Evolutionary conservation across 2,888 invertebrate species (phyloP).

Genomic region (Noctua janthe): DNA sequence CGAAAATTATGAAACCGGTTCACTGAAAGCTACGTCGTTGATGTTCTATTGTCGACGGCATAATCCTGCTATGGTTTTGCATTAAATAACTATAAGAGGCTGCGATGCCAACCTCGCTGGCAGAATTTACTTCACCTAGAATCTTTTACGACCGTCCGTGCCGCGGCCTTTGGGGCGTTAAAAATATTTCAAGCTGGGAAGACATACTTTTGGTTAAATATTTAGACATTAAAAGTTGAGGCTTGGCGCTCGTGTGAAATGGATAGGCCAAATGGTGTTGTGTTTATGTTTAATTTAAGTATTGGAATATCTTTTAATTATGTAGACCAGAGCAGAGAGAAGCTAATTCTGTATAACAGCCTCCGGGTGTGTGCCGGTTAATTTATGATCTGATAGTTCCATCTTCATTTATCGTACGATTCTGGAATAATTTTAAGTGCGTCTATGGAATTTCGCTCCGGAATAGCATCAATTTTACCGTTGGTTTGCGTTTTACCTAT

Average conservation of each 20-base stretch:
- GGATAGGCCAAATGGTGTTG: neutral
- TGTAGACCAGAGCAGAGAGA: neutral
- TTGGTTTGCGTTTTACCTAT: neutral
- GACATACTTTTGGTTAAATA: constrained; percentile 26
- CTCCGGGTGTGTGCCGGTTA: neutral
- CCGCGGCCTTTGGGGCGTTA: neutral
- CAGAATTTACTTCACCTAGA: constrained; percentile 35
- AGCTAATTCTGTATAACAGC: neutral
- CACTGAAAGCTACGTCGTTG: constrained; percentile 9
- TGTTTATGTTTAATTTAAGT: neutral
- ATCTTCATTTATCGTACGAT: neutral
- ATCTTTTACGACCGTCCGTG: constrained; percentile 41
- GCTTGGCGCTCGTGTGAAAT: neutral
- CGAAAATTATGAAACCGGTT: neutral
- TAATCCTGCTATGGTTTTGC: constrained; percentile 21
- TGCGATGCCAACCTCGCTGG: constrained; percentile 5
- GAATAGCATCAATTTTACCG: neutral
- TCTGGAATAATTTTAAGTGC: neutral
- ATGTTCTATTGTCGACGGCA: constrained; percentile 13
- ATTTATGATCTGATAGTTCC: neutral
- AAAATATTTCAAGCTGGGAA: constrained; percentile 9
- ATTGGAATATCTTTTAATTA: neutral
- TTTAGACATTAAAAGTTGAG: constrained; percentile 26
- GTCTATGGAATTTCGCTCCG: neutral
- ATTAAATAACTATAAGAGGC: constrained; percentile 32